Evolutionary conservation across 2,113 vertebrate species (phyloP).

Genomic region (Corapipo altera): DNA sequence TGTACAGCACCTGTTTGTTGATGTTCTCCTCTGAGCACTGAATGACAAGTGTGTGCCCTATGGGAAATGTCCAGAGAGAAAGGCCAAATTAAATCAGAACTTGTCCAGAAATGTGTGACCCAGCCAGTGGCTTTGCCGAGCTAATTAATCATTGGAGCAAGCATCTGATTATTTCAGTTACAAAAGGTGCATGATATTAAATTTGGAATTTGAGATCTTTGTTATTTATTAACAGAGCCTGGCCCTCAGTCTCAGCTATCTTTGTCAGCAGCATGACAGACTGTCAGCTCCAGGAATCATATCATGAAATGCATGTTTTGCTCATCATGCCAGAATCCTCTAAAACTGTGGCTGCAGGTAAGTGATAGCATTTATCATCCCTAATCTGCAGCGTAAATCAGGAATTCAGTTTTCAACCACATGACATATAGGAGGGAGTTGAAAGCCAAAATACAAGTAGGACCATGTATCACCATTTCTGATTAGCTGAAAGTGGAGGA

Average conservation of each 20-base stretch:
- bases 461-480: constrained; percentile 50
- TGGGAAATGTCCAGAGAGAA: neutral
- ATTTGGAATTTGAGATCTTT: constrained; percentile 4
- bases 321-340: constrained; percentile 32
- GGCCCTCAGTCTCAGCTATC: neutral
- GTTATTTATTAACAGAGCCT: constrained; percentile 26
- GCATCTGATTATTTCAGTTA: neutral
- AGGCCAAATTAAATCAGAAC: neutral
- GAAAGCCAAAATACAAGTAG: constrained; percentile 46
- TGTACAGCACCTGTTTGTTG: neutral
- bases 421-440: constrained; percentile 29
- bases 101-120: neutral
- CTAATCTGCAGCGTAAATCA: constrained; percentile 11
- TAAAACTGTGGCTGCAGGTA: neutral
- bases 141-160: neutral
- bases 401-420: constrained; percentile 34
- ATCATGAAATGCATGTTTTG: constrained; percentile 9
- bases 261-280: constrained; percentile 13
- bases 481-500: constrained; percentile 45
- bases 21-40: neutral
- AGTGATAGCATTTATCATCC: constrained; percentile 13
- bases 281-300: neutral
- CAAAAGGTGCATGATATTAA: neutral
- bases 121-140: neutral
- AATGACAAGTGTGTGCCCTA: neutral